phyloP scores from a whole-genome alignment of 2,888 invertebrate species.

The Falcaria lacertinaria region DNA sequence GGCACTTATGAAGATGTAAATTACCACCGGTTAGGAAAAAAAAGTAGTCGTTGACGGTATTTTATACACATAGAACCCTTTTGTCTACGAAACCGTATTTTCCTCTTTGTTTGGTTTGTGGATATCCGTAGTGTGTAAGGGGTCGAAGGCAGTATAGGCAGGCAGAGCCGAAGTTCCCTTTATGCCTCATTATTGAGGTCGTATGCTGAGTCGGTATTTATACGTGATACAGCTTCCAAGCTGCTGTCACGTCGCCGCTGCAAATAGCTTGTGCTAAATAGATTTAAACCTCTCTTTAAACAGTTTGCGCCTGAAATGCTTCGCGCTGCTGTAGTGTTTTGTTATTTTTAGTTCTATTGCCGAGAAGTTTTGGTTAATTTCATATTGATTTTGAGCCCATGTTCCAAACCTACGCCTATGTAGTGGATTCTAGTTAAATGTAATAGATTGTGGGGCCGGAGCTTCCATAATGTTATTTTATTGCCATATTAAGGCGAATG shows the following conservation, averaged over 20 bases:
- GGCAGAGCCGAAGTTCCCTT: constrained; percentile 34
- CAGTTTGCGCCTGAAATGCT: background rate
- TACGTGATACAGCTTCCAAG: constrained; percentile 16
- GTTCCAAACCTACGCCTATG: too few relatives aligned
- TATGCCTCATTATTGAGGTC: constrained; percentile 50
- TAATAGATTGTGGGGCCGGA: too few relatives aligned
- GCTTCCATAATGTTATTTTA: too few relatives aligned
- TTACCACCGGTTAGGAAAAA: too few relatives aligned
- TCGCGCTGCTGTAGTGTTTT: background rate
- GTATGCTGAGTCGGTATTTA: constrained; percentile 38
- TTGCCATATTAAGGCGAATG: too few relatives aligned
- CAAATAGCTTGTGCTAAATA: constrained; percentile 6
- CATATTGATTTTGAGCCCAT: too few relatives aligned
- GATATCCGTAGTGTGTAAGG: constrained; percentile 18
- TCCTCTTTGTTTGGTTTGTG: constrained; percentile 21
- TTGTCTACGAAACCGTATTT: background rate
- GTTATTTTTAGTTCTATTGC: too few relatives aligned
- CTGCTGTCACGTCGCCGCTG: constrained; percentile 7
- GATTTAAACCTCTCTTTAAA: constrained; percentile 1
- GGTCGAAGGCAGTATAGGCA: constrained; percentile 13
- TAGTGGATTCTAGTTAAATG: too few relatives aligned
- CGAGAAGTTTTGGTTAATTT: too few relatives aligned
- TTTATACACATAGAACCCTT: too few relatives aligned
- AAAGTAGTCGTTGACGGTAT: too few relatives aligned
- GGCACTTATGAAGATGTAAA: too few relatives aligned